Evolutionary conservation across 1,140 invertebrate species (phyloP).

Genomic region (Drosophila truncata): DNA sequence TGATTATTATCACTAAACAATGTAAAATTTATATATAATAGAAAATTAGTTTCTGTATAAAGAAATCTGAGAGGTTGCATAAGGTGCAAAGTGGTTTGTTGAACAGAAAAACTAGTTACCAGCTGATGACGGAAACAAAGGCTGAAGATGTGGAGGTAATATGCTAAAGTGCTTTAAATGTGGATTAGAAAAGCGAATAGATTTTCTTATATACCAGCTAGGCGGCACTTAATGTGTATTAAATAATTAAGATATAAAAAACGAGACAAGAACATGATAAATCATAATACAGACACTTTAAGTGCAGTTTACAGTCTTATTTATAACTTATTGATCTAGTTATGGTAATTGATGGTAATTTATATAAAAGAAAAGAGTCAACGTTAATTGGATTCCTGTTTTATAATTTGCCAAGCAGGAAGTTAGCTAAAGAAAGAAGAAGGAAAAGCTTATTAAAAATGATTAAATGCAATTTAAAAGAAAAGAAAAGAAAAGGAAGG

Average conservation of each 20-base stretch:
- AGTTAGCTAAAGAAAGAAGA: slow-evolving; percentile 20
- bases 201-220: neutral
- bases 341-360: slow-evolving; percentile 35
- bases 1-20: too few relatives aligned
- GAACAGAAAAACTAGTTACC: slow-evolving; percentile 25
- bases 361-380: slow-evolving; percentile 9
- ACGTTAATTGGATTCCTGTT: slow-evolving; percentile 17
- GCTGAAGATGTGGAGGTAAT: slow-evolving; percentile 29
- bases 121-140: slow-evolving; percentile 3
- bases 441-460: slow-evolving; percentile 25
- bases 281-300: slow-evolving; percentile 11
- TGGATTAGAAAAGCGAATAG: slow-evolving; percentile 37
- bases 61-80: neutral
- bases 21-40: neutral
- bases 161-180: slow-evolving; percentile 69
- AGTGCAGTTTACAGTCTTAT: slow-evolving; percentile 16
- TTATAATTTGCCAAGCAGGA: slow-evolving; percentile 27
- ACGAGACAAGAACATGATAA: slow-evolving; percentile 3
- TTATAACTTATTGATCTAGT: slow-evolving; percentile 31
- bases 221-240: slow-evolving; percentile 18
- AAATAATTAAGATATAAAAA: slow-evolving; percentile 14
- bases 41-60: neutral
- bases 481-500: slow-evolving; percentile 4
- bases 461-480: slow-evolving; percentile 1
- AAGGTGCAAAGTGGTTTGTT: neutral